Conservation (phyloP, 2,113 vertebrate species). For the Rhadina sibilatrix region DNA sequence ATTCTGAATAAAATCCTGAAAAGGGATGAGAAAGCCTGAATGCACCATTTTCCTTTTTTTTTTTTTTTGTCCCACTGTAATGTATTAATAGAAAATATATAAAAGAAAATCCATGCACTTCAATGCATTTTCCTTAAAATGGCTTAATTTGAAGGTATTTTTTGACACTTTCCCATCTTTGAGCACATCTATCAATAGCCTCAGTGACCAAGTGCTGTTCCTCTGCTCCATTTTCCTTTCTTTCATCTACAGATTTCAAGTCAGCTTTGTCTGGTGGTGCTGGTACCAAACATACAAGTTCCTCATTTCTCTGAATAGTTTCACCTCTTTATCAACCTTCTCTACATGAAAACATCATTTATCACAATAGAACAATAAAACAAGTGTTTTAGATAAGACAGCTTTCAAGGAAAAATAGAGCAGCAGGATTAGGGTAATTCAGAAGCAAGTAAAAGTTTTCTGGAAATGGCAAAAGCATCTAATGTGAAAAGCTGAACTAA, state of each 20-base stretch:
- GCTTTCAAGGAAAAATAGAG: not conserved
- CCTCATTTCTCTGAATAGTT: not conserved
- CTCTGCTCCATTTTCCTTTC: not conserved
- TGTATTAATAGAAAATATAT: not conserved
- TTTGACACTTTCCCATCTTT: not conserved
- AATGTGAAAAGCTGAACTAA: not conserved
- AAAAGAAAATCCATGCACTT: not conserved
- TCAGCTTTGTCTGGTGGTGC: not conserved
- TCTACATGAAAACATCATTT: not conserved
- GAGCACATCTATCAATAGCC: not conserved
- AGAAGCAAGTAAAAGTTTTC: not conserved
- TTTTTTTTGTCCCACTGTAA: not conserved
- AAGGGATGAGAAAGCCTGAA: not conserved
- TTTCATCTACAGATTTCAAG: not conserved
- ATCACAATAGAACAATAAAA: not conserved
- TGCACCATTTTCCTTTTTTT: not conserved
- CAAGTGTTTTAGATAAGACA: not conserved
- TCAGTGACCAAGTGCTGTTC: not conserved
- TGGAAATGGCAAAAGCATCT: not conserved
- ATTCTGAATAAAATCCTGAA: not conserved
- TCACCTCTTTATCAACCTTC: not conserved
- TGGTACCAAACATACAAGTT: not conserved
- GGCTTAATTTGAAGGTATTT: not conserved
- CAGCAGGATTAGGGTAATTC: not conserved
- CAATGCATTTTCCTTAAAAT: not conserved